A percentile compares a stretch with the other conserved stretches of the same genome.
phyloP scores from a whole-genome alignment of 2,888 invertebrate genomes.

The Listrodromus nycthemerus region DNA sequence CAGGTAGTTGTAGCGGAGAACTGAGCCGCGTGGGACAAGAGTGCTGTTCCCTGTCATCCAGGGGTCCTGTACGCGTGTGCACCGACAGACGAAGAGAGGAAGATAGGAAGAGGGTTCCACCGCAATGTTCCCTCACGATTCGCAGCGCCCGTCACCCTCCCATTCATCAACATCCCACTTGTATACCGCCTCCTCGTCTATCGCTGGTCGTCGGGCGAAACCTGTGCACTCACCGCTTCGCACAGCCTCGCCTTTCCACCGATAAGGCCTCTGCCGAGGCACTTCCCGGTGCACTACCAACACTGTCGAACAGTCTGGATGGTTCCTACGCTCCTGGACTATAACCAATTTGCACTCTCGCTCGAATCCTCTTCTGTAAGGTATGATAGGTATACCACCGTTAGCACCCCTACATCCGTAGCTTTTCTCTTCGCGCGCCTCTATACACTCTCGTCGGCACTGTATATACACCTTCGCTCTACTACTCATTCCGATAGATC shows the following conservation, averaged over 20 bases:
- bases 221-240: background rate
- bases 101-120: background rate
- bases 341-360: slow-evolving; percentile 27
- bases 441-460: background rate
- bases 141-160: slow-evolving; percentile 29
- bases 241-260: background rate
- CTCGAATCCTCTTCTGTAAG: slow-evolving; percentile 6
- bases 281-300: background rate
- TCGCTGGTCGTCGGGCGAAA: background rate
- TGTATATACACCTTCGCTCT: background rate
- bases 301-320: background rate
- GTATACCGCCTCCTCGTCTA: background rate
- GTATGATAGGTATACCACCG: background rate
- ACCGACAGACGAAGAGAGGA: slow-evolving; percentile 50
- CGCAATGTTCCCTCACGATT: slow-evolving; percentile 36
- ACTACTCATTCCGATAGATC: background rate
- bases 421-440: background rate
- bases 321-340: background rate
- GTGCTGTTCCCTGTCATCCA: slow-evolving; percentile 77
- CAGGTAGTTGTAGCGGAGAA: slow-evolving; percentile 74
- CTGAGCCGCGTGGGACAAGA: slow-evolving; percentile 81
- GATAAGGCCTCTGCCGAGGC: background rate
- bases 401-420: background rate
- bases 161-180: slow-evolving; percentile 6
- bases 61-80: slow-evolving; percentile 68